Conservation (phyloP, 2,113 vertebrate species). For the Plestiodon gilberti region DNA sequence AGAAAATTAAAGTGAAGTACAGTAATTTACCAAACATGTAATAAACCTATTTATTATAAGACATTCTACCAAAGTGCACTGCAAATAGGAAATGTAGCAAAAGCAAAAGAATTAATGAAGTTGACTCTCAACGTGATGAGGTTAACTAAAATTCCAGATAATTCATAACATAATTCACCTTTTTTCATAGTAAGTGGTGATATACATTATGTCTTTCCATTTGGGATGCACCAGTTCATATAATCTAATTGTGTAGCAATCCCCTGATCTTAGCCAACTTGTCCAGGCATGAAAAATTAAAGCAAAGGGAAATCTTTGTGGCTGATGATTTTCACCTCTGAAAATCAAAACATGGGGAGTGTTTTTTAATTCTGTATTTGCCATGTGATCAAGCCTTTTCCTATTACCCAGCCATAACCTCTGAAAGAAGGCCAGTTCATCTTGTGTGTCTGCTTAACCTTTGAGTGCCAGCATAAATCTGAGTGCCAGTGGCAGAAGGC, state of each 20-base stretch:
- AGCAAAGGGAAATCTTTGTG: neutral
- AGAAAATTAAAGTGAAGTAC: slow-evolving; percentile 16
- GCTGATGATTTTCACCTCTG: neutral
- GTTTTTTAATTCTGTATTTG: neutral
- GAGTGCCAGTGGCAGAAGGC: slow-evolving; percentile 1
- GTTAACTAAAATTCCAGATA: slow-evolving; percentile 14
- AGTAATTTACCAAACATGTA: fast-evolving
- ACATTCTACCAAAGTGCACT: neutral
- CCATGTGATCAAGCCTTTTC: neutral
- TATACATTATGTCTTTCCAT: neutral
- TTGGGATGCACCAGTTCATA: neutral
- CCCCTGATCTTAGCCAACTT: neutral
- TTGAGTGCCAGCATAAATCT: slow-evolving; percentile 22
- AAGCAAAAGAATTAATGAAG: neutral
- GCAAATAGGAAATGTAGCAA: neutral
- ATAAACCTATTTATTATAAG: neutral
- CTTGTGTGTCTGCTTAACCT: slow-evolving; percentile 25
- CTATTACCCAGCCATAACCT: neutral
- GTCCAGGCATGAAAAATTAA: neutral
- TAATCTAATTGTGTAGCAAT: slow-evolving; percentile 9
- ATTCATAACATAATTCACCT: neutral
- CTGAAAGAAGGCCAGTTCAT: neutral
- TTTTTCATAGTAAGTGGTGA: neutral
- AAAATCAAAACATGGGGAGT: neutral
- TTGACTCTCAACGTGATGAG: neutral